Evolutionary conservation across 2,888 invertebrate genomes (phyloP).

Genomic region (Leuctra nigra): DNA sequence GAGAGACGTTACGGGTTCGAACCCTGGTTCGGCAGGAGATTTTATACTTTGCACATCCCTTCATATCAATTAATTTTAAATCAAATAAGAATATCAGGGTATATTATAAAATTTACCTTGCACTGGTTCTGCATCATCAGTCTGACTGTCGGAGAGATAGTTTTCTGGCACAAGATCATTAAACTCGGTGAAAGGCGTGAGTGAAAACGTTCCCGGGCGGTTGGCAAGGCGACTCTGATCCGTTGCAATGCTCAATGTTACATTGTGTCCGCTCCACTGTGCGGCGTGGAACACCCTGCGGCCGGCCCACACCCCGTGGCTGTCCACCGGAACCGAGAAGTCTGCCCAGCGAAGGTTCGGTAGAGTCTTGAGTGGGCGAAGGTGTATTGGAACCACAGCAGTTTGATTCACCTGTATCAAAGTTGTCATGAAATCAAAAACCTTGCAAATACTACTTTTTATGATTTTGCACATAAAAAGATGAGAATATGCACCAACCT

Average conservation of each 20-base stretch:
- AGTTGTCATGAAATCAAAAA: not conserved
- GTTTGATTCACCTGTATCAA: conserved; percentile 57
- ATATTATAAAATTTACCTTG: no score
- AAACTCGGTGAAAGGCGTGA: conserved; percentile 67
- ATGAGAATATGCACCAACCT: conserved; percentile 46
- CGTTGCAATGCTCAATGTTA: conserved; percentile 60
- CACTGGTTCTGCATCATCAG: conserved; percentile 24
- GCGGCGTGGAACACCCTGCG: conserved; percentile 69
- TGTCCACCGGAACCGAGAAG: conserved; percentile 53
- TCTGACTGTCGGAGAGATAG: conserved; percentile 42
- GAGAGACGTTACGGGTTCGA: no score
- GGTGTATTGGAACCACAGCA: conserved; percentile 56
- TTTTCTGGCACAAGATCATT: conserved; percentile 68
- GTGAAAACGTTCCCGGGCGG: conserved; percentile 45
- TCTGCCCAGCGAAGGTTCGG: conserved; percentile 68
- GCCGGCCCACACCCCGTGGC: conserved; percentile 52
- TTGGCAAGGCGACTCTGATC: conserved; percentile 39
- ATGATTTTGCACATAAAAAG: not conserved
- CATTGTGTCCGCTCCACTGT: conserved; percentile 56
- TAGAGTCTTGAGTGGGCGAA: conserved; percentile 64
- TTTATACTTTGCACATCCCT: no score
- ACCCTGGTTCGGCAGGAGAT: no score
- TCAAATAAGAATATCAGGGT: no score
- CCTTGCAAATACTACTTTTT: no score
- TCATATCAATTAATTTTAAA: no score